Evolutionary conservation across 2,888 invertebrate genomes (phyloP).

Genomic region (Drosophila formosana): DNA sequence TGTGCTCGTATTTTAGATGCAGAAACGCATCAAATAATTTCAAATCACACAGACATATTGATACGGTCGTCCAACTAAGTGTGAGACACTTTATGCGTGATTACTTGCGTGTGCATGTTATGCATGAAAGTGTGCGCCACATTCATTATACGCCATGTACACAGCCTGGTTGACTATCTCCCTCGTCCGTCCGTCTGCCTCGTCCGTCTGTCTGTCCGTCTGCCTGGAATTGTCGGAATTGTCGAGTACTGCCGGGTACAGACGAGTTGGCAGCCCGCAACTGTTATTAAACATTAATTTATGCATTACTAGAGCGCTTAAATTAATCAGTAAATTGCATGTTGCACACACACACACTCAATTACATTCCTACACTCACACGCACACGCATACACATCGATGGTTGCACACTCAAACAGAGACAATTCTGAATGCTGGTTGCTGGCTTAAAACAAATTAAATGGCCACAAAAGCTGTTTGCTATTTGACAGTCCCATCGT

Average conservation of each 20-base stretch:
- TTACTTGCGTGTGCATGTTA: neutral
- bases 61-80: constrained; percentile 49
- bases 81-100: constrained; percentile 20
- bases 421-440: constrained; percentile 33
- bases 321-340: constrained; percentile 74
- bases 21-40: constrained; percentile 45
- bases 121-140: constrained; percentile 20
- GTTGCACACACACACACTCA: constrained; percentile 21
- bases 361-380: constrained; percentile 7
- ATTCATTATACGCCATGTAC: constrained; percentile 42
- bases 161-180: constrained; percentile 8
- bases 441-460: constrained; percentile 56
- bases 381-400: constrained; percentile 1
- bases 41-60: constrained; percentile 59
- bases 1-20: constrained; percentile 33
- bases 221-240: constrained; percentile 35
- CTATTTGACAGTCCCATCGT: constrained; percentile 51
- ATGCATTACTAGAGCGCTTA: constrained; percentile 71
- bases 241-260: constrained; percentile 29
- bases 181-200: neutral
- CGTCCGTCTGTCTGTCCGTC: neutral
- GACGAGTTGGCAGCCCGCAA: constrained; percentile 47
- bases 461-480: constrained; percentile 60
- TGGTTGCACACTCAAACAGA: constrained; percentile 16
- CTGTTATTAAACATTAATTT: constrained; percentile 74